Evolutionary conservation across 2,888 invertebrate genomes (phyloP).

Genomic region (Chalcosyrphus nemorum): DNA sequence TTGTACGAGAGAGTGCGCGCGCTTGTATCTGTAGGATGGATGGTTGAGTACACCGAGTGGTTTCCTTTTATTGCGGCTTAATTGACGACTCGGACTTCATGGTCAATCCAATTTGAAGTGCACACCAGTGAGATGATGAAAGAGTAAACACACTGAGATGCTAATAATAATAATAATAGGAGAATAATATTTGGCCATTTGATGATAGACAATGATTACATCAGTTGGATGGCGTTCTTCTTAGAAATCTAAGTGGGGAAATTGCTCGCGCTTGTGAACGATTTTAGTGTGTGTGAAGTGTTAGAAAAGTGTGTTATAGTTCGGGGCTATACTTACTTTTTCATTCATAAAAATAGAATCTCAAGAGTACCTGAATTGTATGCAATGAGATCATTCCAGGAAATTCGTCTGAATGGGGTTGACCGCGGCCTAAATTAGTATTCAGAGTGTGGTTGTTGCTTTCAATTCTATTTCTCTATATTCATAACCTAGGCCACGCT

Average conservation of each 20-base stretch:
- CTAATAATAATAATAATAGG: conserved; percentile 46
- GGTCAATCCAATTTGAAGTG: conserved; percentile 64
- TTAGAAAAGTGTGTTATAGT: neutral
- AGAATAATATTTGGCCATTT: conserved; percentile 31
- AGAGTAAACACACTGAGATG: conserved; percentile 55
- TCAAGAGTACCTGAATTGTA: neutral
- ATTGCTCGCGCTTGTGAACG: neutral
- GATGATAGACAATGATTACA: conserved; percentile 20
- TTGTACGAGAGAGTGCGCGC: neutral
- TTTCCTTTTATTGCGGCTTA: conserved; percentile 55
- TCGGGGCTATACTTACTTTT: neutral
- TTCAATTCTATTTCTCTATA: neutral
- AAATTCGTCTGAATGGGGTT: neutral
- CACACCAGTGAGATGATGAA: conserved; percentile 27
- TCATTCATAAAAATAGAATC: neutral
- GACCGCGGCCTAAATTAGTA: neutral
- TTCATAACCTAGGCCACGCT: too few species aligned
- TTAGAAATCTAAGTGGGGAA: neutral
- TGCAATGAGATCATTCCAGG: neutral
- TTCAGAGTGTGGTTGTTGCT: neutral
- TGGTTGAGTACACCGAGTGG: conserved; percentile 18
- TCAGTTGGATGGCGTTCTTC: neutral
- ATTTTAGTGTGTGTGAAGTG: neutral
- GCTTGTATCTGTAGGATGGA: neutral
- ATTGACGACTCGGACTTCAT: conserved; percentile 60